phyloP scores from a whole-genome alignment of 2,113 vertebrate species.

The Phalacrocorax brasilianus region DNA sequence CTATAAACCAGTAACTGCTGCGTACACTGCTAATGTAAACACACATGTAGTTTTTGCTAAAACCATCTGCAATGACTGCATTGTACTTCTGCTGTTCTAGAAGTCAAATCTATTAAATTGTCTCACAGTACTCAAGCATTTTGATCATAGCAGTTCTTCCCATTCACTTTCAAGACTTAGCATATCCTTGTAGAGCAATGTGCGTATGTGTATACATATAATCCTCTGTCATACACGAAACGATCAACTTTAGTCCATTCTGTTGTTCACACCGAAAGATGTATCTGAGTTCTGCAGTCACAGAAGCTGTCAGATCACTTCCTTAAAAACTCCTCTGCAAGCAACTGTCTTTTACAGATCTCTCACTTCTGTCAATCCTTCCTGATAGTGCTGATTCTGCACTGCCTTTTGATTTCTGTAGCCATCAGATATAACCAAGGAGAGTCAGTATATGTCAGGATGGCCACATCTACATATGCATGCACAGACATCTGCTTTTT shows the following conservation, averaged over 20 bases:
- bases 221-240: background rate
- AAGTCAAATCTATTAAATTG: background rate
- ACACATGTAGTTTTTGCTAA: background rate
- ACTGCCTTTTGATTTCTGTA: background rate
- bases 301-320: background rate
- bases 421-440: background rate
- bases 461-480: background rate
- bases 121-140: conserved; percentile 4
- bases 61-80: background rate
- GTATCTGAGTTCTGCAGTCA: background rate
- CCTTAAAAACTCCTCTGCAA: background rate
- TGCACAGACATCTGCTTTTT: background rate
- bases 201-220: background rate
- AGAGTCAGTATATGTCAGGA: background rate
- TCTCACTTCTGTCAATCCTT: background rate
- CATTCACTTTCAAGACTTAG: background rate
- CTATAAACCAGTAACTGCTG: background rate
- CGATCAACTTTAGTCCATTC: background rate
- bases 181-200: background rate
- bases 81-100: background rate
- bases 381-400: background rate
- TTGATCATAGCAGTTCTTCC: background rate
- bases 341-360: background rate
- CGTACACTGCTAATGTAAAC: conserved; percentile 26
- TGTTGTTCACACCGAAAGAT: background rate